phyloP scores from a whole-genome alignment of 2,888 invertebrate species.

The Coelinius sp. region DNA sequence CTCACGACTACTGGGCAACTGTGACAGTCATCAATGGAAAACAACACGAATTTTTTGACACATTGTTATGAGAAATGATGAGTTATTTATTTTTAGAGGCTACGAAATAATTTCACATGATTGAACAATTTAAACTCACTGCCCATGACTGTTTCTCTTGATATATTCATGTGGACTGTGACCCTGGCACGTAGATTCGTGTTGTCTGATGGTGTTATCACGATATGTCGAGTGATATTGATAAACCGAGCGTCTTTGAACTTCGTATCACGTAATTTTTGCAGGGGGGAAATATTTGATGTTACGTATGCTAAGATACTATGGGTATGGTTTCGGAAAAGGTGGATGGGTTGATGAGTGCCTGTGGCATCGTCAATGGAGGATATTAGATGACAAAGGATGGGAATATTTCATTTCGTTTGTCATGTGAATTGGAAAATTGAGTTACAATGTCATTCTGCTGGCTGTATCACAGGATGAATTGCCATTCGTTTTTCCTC shows the following conservation, averaged over 20 bases:
- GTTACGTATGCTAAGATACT: neutral
- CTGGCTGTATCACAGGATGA: slow-evolving; percentile 31
- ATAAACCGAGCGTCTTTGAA: neutral
- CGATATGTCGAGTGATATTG: slow-evolving; percentile 27
- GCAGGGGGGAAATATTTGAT: neutral
- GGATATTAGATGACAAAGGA: slow-evolving; percentile 16
- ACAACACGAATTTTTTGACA: neutral
- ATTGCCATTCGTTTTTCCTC: slow-evolving; percentile 39
- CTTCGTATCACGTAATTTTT: neutral
- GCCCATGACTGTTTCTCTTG: neutral
- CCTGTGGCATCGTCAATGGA: neutral
- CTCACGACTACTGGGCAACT: neutral
- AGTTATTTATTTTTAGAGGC: neutral
- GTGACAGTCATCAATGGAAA: neutral
- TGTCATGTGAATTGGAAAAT: slow-evolving; percentile 42
- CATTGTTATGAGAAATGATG: neutral
- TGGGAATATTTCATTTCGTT: slow-evolving; percentile 10
- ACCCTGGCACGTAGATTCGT: slow-evolving; percentile 17
- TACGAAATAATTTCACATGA: neutral
- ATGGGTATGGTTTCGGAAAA: neutral
- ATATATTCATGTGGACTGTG: slow-evolving; percentile 33
- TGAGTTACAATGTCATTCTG: slow-evolving; percentile 47
- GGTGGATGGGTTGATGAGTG: neutral
- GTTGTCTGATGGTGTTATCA: slow-evolving; percentile 28
- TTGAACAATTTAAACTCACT: neutral